Percentiles rank a stretch among this genome's conserved stretches.
Conservation (phyloP, 2,797 vertebrate species). For the Poeciliopsis turneri region DNA sequence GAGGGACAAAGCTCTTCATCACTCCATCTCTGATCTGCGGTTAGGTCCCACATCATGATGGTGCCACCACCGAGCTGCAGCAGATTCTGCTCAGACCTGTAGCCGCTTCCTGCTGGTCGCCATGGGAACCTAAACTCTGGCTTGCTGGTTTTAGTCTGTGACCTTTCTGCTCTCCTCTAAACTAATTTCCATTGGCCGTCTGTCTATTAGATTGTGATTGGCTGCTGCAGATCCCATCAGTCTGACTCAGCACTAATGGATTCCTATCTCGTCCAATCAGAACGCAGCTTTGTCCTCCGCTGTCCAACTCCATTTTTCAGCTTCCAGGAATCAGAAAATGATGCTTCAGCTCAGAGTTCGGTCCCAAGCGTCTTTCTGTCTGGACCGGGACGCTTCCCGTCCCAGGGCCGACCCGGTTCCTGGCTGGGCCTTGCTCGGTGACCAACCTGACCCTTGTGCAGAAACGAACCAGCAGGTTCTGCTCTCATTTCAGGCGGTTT, state of each 20-base stretch:
- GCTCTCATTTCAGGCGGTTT: background rate
- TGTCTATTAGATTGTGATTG: conserved; percentile 68
- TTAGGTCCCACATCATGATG: too few species aligned
- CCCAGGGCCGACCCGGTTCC: too few species aligned
- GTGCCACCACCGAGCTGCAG: background rate
- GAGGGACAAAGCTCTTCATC: background rate
- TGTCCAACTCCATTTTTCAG: background rate
- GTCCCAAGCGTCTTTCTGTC: background rate
- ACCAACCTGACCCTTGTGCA: too few species aligned
- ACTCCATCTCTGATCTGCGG: too few species aligned
- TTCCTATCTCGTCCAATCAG: conserved; percentile 58
- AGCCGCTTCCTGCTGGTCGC: background rate
- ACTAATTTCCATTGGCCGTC: conserved; percentile 64
- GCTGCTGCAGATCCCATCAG: conserved; percentile 57
- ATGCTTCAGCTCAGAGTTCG: background rate
- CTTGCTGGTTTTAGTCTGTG: background rate
- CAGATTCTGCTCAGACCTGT: background rate
- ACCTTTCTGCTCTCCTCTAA: conserved; percentile 61
- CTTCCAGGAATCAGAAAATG: background rate
- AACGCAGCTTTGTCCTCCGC: conserved; percentile 3
- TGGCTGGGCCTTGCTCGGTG: too few species aligned
- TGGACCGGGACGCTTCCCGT: too few species aligned
- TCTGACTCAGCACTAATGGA: conserved; percentile 58
- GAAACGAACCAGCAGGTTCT: too few species aligned
- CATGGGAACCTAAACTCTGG: background rate